phyloP scores from a whole-genome alignment of 2,797 vertebrate species.

The Phaenicophaeus curvirostris region DNA sequence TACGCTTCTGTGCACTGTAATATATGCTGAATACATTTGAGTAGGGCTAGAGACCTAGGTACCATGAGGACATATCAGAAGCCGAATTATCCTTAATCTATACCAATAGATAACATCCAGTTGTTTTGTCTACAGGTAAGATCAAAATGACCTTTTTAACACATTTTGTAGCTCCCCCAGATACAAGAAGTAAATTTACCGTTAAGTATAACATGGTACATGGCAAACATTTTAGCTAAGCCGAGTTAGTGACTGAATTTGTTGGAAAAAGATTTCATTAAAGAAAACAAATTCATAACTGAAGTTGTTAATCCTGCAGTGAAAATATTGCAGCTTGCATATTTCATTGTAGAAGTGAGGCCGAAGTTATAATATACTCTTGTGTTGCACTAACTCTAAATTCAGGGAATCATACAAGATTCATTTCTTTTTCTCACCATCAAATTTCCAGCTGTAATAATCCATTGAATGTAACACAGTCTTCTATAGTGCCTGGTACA shows the following conservation, averaged over 20 bases:
- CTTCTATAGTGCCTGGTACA: neutral
- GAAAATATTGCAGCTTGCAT: neutral
- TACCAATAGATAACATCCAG: neutral
- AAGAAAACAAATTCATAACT: neutral
- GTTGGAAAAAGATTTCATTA: neutral
- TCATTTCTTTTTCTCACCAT: neutral
- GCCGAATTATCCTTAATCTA: neutral
- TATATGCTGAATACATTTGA: neutral
- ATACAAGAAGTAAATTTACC: conserved; percentile 21
- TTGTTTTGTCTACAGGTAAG: neutral
- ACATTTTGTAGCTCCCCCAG: neutral
- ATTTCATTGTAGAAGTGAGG: neutral
- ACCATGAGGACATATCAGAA: neutral
- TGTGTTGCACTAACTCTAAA: neutral
- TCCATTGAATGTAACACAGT: neutral
- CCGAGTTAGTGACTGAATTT: neutral
- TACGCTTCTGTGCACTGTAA: neutral
- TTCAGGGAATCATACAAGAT: neutral
- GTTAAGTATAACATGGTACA: neutral
- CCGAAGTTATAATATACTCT: neutral
- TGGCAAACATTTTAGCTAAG: conserved; percentile 29
- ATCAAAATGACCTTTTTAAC: conserved; percentile 6
- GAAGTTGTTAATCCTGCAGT: neutral
- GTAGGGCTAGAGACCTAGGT: neutral
- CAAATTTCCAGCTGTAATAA: neutral